A percentile compares a stretch with the other conserved stretches of the same genome.
Conservation (phyloP, 2,113 vertebrate genomes). For the Seriola rivoliana region DNA sequence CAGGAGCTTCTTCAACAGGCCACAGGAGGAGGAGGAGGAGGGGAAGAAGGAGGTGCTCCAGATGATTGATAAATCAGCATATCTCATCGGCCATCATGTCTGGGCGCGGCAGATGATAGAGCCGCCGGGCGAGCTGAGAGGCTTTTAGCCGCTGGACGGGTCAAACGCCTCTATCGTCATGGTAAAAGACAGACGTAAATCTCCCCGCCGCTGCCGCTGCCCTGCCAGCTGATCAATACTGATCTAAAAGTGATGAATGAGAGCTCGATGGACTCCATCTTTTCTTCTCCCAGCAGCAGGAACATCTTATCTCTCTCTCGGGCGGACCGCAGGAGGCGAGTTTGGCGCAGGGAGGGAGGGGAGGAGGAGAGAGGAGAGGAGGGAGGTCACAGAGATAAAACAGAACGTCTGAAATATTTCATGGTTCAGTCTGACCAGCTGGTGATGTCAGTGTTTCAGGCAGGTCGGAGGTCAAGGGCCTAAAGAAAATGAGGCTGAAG, state of each 20-base stretch:
- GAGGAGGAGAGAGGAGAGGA: too few species aligned
- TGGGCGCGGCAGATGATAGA: constrained; percentile 47
- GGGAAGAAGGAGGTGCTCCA: background rate
- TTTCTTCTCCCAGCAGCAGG: constrained; percentile 6
- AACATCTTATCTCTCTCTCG: constrained; percentile 51
- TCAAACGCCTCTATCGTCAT: constrained; percentile 59
- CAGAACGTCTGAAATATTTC: constrained; percentile 15
- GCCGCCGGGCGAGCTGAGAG: constrained; percentile 43
- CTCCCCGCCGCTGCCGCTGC: constrained; percentile 37
- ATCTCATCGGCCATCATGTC: constrained; percentile 62
- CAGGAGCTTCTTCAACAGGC: constrained; percentile 12
- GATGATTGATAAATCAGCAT: constrained; percentile 56
- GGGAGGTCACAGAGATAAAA: constrained; percentile 47
- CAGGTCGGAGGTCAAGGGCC: background rate
- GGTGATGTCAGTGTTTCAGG: background rate
- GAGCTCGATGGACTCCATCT: constrained; percentile 57
- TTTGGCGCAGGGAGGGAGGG: background rate
- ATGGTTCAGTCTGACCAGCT: background rate
- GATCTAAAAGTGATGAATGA: constrained; percentile 79
- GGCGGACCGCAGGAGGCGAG: constrained; percentile 10
- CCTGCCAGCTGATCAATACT: constrained; percentile 74
- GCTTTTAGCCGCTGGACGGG: constrained; percentile 71
- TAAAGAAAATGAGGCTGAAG: too few species aligned
- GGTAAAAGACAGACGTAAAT: constrained; percentile 68
- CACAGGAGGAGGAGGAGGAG: constrained; percentile 12